Base-by-base conservation (phyloP, 2,113 vertebrate species). In the Percina caprodes region DNA sequence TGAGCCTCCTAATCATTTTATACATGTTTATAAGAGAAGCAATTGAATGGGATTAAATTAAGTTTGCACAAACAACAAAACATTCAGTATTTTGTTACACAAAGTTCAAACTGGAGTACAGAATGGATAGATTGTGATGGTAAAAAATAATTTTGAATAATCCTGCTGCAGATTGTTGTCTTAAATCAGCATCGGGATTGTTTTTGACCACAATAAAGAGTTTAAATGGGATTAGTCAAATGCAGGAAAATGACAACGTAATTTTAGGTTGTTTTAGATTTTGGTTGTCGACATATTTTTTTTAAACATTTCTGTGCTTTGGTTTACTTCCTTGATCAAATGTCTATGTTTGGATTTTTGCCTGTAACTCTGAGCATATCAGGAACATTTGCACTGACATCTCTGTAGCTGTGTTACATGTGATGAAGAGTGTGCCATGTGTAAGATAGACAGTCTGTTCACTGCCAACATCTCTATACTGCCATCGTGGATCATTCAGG, bases 381-480 rank as follows among this genome's bases (percentile, higher is more conserved):
- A 48, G 52, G 68, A 74, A 9, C 52, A 48, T 70, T 7, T 62
- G 13, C 49, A 11, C 59, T 61, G 56, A 66, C 59, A 23, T 67
- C n/a, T 80, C 9, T 55, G n/a, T 10, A 52, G 74, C 67, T 56
- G 30, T n/a, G 62, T n/a, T 52, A 33, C 26, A 18, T 26, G 18
- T 5, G 39, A 11, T 9, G 19, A 52, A 51, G 52, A 42, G 45
- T 59, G 58, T 66, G 61, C 39, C 51, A 46, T 69, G 35, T 72
- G 51, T 74, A 24, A 56, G 18, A 85, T 6, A 16, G 0, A 63
- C 39, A 54, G 16, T 81, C 26, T 3, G 18, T 80, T 87, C 83
- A 92, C 89, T 92, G 91, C 90, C 87, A 82, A 79, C 73, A 68
- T 79, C 54, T 88, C 69, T 84, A 51, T 75, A 90, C 91, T 92